Evolutionary conservation across 2,888 invertebrate species (phyloP), one percentile per base, ranked within the genome.

Genomic region (Drosophila hawaiiensis): DNA sequence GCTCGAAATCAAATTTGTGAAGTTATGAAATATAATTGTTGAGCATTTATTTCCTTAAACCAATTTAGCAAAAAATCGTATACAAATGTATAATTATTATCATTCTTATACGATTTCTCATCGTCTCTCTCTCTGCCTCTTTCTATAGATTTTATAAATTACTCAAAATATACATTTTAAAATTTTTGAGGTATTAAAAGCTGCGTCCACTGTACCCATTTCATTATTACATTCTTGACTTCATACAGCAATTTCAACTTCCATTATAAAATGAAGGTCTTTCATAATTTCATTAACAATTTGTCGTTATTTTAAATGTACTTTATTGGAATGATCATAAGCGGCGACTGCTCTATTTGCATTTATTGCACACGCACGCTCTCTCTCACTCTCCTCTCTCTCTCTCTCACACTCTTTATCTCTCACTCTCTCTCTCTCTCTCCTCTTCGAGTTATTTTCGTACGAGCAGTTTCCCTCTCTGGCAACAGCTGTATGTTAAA

Each of bases 401-500:
- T 55, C 50, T 35, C 58, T 4, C 41, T 47, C 61, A n/a, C n/a
- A 5, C 19, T 54, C 33, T 31, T 28, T 14, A 0, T 33, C 35
- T 49, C 25, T 10, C 16, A 4, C 37, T n/a, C 47, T 22, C n/a
- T 16, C 37, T 55, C 50, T 35, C 58, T 4, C 41, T 47, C 61
- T 41, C 28, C 9, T 14, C 19, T 10, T 31, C 9, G 7, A 25
- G 25, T 14, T 22, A 14, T 29, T 35, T 47, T 16, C 31, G 12
- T 25, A 49, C 31, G 29, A 41, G 43, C 68, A 73, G 84, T 87
- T 76, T 86, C 84, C 69, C 73, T 87, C 75, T 84, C 73, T 73
- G 70, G 55, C 61, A 84, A 77, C 87, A 89, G 87, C 89, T 89
- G 87, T 79, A 65, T 10, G 50, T 33, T 12, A 50, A 79, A 84